Conservation (phyloP, 2,888 invertebrate genomes). For the Corbicula japonica region DNA sequence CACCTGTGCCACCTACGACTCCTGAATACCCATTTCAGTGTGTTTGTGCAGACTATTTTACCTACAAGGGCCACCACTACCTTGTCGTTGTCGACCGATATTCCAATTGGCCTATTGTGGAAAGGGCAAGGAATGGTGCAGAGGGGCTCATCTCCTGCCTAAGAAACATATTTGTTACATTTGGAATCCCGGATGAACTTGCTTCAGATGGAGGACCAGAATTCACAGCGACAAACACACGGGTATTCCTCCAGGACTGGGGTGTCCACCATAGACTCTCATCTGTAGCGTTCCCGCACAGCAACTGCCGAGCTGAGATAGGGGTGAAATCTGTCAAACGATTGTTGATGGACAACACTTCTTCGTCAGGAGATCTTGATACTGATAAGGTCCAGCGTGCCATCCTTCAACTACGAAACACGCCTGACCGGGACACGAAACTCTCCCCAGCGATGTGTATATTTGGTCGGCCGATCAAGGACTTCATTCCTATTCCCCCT, state of each 20-base stretch:
- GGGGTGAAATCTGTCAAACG: no score
- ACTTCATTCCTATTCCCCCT: constrained; percentile 68
- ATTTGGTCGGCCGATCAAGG: constrained; percentile 65
- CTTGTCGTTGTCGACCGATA: constrained; percentile 70
- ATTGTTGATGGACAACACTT: no score
- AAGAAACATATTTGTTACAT: constrained; percentile 65
- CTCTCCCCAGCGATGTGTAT: constrained; percentile 70
- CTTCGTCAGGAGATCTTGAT: no score
- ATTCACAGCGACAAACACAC: constrained; percentile 64
- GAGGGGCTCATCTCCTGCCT: constrained; percentile 61
- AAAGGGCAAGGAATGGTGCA: constrained; percentile 37
- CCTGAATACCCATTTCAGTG: constrained; percentile 65
- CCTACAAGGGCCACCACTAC: constrained; percentile 62
- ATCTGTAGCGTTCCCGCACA: constrained; percentile 75
- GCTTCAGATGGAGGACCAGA: constrained; percentile 72
- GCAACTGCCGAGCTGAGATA: no score
- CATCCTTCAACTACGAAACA: constrained; percentile 71
- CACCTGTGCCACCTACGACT: constrained; percentile 54
- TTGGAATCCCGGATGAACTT: constrained; percentile 71
- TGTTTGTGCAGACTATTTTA: constrained; percentile 54
- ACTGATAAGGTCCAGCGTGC: no score
- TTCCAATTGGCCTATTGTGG: constrained; percentile 70
- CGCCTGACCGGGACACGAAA: constrained; percentile 69
- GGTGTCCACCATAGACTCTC: constrained; percentile 74
- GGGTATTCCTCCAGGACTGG: constrained; percentile 69